Evolutionary conservation across 2,113 vertebrate genomes (phyloP).

Genomic region (Gila orcuttii): DNA sequence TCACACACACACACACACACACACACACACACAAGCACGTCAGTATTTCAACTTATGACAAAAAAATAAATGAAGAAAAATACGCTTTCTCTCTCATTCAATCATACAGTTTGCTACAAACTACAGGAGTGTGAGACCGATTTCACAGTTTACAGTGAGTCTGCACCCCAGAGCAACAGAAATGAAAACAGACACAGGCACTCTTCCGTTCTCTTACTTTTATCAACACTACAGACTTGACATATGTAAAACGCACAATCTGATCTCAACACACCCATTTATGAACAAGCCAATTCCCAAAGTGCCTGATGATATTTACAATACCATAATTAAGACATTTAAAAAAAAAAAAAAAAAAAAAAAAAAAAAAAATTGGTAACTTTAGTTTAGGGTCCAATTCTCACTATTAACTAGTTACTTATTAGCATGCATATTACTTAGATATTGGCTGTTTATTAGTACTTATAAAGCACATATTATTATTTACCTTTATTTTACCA

Average conservation of each 20-base stretch:
- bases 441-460: too few relatives aligned
- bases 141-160: not conserved
- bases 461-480: too few relatives aligned
- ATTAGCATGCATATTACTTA: too few relatives aligned
- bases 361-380: too few relatives aligned
- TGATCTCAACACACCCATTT: not conserved
- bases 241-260: not conserved
- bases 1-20: conserved; percentile 9
- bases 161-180: not conserved
- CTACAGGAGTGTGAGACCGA: not conserved
- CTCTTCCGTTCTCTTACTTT: not conserved
- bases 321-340: too few relatives aligned
- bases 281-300: not conserved
- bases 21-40: not conserved
- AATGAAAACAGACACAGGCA: not conserved
- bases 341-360: too few relatives aligned
- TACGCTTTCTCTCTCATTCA: not conserved
- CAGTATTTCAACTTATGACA: not conserved
- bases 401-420: too few relatives aligned
- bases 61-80: not conserved
- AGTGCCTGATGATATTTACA: not conserved
- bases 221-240: not conserved
- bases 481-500: too few relatives aligned
- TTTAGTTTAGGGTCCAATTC: too few relatives aligned
- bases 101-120: not conserved